A percentile compares a stretch with the other conserved stretches of the same genome.
These are phyloP conservation scores for Orchestes rusci DNA, from an alignment of 2,888 invertebrate genomes.

Conservation along the genomic window DNA sequence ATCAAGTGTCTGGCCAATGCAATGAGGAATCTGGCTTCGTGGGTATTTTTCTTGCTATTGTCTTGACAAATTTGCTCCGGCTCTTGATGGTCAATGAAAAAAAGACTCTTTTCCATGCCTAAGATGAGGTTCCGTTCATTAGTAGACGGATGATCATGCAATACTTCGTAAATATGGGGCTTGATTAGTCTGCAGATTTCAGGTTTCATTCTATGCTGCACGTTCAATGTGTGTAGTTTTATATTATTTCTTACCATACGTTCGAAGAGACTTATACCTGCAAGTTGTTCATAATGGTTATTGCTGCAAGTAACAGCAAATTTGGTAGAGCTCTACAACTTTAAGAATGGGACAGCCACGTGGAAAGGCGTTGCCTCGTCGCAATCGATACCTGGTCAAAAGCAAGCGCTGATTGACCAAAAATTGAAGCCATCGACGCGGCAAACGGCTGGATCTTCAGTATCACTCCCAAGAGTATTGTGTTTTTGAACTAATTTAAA, in stretches of 20 bases:
- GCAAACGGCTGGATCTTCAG: too few relatives aligned
- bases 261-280: conserved; percentile 73
- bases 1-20: conserved; percentile 55
- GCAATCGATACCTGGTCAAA: too few relatives aligned
- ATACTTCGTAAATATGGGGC: conserved; percentile 59
- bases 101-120: conserved; percentile 13
- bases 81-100: conserved; percentile 16
- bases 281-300: too few relatives aligned
- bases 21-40: conserved; percentile 59
- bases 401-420: too few relatives aligned
- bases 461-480: too few relatives aligned
- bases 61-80: conserved; percentile 50
- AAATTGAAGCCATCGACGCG: too few relatives aligned
- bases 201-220: conserved; percentile 72
- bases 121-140: conserved; percentile 1
- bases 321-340: too few relatives aligned
- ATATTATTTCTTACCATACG: conserved; percentile 58
- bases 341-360: too few relatives aligned
- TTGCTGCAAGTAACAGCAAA: too few relatives aligned
- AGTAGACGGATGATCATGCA: conserved; percentile 49
- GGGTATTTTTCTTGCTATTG: conserved; percentile 54
- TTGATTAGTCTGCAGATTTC: conserved; percentile 54
- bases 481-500: too few relatives aligned
- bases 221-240: conserved; percentile 40
- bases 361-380: too few relatives aligned